A percentile compares a stretch with the other conserved stretches of the same genome.
These are phyloP conservation scores for Gari tellinella DNA, from an alignment of 2,888 invertebrate species.

Conservation along the genomic window DNA sequence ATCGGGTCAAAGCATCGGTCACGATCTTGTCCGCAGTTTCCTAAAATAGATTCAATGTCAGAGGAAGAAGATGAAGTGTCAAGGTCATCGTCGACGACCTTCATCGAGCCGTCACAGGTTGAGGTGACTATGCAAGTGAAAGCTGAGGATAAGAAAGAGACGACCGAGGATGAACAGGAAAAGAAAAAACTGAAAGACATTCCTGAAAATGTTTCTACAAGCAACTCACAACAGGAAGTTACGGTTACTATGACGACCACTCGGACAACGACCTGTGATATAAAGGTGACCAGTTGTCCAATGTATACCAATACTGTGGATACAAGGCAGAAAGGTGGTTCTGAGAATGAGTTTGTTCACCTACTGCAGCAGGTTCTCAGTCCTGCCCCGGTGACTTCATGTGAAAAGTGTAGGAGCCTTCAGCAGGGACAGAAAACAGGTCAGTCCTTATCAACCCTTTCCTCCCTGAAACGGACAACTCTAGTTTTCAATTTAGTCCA, in stretches of 20 bases:
- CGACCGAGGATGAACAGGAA: too few relatives aligned
- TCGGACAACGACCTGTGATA: constrained; percentile 12
- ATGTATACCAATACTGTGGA: constrained; percentile 6
- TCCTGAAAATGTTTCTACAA: too few relatives aligned
- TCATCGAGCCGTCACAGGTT: constrained; percentile 3
- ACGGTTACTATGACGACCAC: constrained; percentile 43
- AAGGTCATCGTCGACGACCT: constrained; percentile 46
- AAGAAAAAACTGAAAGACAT: too few relatives aligned
- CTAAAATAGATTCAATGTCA: constrained; percentile 48
- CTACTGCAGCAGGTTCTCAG: constrained; percentile 50
- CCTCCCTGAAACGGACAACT: too few relatives aligned
- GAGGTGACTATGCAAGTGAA: too few relatives aligned
- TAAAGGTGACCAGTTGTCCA: constrained; percentile 27
- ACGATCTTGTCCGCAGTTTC: constrained; percentile 69
- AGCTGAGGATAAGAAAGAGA: too few relatives aligned
- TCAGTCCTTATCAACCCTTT: too few relatives aligned
- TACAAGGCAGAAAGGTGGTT: neutral
- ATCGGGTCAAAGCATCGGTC: constrained; percentile 55
- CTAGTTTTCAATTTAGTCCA: too few relatives aligned
- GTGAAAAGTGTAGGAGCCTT: constrained; percentile 30
- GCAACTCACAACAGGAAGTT: neutral
- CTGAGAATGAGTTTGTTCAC: constrained; percentile 9
- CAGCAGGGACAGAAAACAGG: too few relatives aligned
- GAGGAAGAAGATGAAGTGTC: constrained; percentile 59
- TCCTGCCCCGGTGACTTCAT: constrained; percentile 21